Evolutionary conservation across 2,797 vertebrate genomes (phyloP).

Genomic region (Esox masquinongy): DNA sequence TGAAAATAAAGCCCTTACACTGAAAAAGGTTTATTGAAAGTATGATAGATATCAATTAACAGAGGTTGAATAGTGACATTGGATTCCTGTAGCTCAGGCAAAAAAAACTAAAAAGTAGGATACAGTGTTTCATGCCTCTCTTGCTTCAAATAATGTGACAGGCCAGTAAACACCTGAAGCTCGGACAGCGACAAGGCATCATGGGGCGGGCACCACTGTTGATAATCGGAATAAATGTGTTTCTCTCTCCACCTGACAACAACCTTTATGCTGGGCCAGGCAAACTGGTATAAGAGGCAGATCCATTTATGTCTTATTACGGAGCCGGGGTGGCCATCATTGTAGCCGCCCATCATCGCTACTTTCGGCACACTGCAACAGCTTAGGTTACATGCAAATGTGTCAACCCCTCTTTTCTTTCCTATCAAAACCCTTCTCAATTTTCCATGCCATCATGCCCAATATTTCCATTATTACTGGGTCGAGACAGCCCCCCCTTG

Average conservation of each 20-base stretch:
- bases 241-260: slow-evolving; percentile 41
- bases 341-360: neutral
- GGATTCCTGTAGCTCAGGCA: neutral
- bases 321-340: slow-evolving; percentile 19
- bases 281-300: slow-evolving; percentile 25
- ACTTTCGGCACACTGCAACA: neutral
- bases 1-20: neutral
- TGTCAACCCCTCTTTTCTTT: neutral
- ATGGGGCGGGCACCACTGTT: slow-evolving; percentile 23
- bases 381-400: slow-evolving; percentile 12
- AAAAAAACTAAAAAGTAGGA: neutral
- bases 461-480: slow-evolving; percentile 25
- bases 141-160: slow-evolving; percentile 7
- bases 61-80: neutral
- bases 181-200: slow-evolving; percentile 19
- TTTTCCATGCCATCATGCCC: slow-evolving; percentile 20
- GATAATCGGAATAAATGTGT: slow-evolving; percentile 51
- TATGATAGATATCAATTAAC: neutral
- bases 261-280: slow-evolving; percentile 35
- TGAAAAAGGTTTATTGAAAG: neutral
- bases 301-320: slow-evolving; percentile 44
- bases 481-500: neutral
- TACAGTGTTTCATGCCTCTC: neutral
- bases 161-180: slow-evolving; percentile 1
- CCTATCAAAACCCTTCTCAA: neutral